Conservation (phyloP, 37 sponge, comb jelly and placozoan species). For the Crambe crambe region DNA sequence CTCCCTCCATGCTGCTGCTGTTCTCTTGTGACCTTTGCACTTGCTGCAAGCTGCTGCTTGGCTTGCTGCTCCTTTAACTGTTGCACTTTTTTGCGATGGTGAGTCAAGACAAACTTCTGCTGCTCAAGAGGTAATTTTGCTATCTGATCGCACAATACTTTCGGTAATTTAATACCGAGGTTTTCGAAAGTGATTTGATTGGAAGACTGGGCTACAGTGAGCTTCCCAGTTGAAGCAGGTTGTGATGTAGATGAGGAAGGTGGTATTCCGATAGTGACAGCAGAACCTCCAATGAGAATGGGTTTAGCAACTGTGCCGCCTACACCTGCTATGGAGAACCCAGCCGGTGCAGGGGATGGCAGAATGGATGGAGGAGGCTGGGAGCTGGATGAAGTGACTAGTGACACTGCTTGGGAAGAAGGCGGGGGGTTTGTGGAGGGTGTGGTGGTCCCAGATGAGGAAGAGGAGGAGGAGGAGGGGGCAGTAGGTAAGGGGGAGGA, state of each 20-base stretch:
- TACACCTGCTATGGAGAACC: neutral
- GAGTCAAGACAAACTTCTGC: conserved; percentile 33
- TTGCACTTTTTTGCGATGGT: conserved; percentile 26
- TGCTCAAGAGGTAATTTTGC: conserved; percentile 43
- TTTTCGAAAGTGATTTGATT: neutral
- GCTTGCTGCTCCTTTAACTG: conserved; percentile 4
- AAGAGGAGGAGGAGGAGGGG: neutral
- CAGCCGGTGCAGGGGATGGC: neutral
- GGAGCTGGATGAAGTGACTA: too few species aligned
- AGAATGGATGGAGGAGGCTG: too few species aligned
- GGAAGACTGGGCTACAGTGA: neutral
- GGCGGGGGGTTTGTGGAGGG: conserved; percentile 2
- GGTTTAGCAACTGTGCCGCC: neutral
- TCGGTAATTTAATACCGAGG: neutral
- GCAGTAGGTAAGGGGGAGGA: neutral
- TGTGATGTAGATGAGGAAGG: neutral
- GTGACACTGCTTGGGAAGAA: too few species aligned
- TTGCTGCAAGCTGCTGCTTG: neutral
- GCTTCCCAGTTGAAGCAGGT: neutral
- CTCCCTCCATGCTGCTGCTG: neutral
- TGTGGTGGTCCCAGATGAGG: neutral
- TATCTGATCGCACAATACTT: conserved; percentile 20
- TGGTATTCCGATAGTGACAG: neutral
- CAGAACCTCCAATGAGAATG: neutral
- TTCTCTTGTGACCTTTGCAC: conserved; percentile 1